Percentiles rank a stretch among this genome's conserved stretches.
phyloP scores from a whole-genome alignment of 1,140 invertebrate species.

The Anoplophora glabripennis region DNA sequence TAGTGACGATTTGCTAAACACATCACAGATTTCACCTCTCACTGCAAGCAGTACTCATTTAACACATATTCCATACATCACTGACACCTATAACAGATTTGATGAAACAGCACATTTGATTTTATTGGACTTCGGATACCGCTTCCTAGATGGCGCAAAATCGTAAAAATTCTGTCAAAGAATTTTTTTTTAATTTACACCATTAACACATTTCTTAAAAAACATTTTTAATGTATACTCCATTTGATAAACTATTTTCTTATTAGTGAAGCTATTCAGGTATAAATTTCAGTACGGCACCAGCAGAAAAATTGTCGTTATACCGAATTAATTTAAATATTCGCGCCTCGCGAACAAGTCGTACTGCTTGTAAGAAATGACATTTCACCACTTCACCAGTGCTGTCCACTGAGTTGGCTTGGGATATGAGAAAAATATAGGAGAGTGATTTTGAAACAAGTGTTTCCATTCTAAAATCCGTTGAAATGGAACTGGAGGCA shows the following conservation, averaged over 20 bases:
- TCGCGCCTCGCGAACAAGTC: constrained; percentile 1
- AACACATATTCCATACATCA: too few relatives aligned
- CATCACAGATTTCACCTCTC: too few relatives aligned
- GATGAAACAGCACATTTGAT: too few relatives aligned
- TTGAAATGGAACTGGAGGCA: constrained; percentile 21
- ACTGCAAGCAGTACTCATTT: too few relatives aligned
- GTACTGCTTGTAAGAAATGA: neutral
- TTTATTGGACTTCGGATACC: too few relatives aligned
- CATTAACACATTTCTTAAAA: neutral
- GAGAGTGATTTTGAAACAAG: constrained; percentile 21
- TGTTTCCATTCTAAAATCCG: neutral
- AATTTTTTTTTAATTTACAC: too few relatives aligned
- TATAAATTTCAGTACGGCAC: neutral
- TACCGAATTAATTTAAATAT: constrained; percentile 3
- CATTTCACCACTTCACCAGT: constrained; percentile 32
- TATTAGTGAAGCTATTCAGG: neutral
- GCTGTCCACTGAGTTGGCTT: constrained; percentile 40
- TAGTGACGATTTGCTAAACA: too few relatives aligned
- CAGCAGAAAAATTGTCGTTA: neutral
- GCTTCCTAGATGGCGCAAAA: too few relatives aligned
- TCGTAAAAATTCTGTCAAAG: too few relatives aligned
- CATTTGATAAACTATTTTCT: neutral
- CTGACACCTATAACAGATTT: too few relatives aligned
- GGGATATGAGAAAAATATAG: constrained; percentile 34
- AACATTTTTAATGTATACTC: neutral